Conservation (phyloP, 2,888 invertebrate species). For the Ectobius pallidus region DNA sequence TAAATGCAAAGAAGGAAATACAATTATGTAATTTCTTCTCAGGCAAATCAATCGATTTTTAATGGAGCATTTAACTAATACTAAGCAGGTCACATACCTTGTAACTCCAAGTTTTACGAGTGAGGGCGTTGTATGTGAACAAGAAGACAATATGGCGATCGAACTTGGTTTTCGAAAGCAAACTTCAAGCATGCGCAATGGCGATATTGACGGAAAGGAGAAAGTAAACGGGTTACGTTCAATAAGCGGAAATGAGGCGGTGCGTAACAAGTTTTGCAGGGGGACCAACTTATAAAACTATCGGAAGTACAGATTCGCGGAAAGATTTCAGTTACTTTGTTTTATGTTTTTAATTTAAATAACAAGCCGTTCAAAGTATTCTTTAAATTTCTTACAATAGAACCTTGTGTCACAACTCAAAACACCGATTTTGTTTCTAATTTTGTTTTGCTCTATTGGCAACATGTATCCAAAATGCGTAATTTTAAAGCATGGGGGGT, state of each 20-base stretch:
- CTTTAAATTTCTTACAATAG: no score
- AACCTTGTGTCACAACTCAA: no score
- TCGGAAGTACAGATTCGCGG: no score
- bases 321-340: no score
- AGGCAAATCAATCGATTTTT: background rate
- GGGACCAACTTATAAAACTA: constrained; percentile 7
- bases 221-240: constrained; percentile 8
- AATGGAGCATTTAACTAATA: background rate
- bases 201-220: constrained; percentile 6
- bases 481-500: no score
- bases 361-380: no score
- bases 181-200: constrained; percentile 38
- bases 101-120: constrained; percentile 42
- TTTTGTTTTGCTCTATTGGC: no score
- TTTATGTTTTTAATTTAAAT: no score
- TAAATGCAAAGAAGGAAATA: background rate
- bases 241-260: background rate
- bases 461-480: no score
- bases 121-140: constrained; percentile 41
- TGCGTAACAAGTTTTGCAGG: background rate
- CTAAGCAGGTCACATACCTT: constrained; percentile 36
- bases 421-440: no score
- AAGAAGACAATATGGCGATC: constrained; percentile 42
- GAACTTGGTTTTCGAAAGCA: constrained; percentile 10
- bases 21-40: background rate